Conservation (phyloP, 1,140 invertebrate species). For the Zelostemma sp. region DNA sequence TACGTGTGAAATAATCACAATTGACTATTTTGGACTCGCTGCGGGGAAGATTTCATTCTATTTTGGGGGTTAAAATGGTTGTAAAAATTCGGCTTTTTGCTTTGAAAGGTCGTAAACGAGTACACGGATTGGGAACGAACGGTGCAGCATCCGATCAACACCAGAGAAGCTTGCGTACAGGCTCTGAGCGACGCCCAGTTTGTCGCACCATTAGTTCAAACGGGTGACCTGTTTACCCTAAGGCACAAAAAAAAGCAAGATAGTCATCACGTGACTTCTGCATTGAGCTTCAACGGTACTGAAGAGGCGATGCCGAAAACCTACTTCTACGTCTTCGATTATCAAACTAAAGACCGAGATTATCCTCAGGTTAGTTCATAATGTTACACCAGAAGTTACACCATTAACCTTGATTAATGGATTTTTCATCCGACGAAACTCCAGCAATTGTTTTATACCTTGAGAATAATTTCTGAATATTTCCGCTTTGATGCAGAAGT, state of each 20-base stretch:
- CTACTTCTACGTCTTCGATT: conserved; percentile 94
- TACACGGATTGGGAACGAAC: conserved; percentile 98
- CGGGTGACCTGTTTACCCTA: conserved; percentile 81
- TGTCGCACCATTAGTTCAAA: conserved; percentile 86
- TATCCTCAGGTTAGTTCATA: conserved; percentile 82
- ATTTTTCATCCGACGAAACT: too few relatives aligned
- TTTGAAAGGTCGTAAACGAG: conserved; percentile 92
- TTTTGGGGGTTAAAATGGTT: too few relatives aligned
- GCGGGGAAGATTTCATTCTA: too few relatives aligned
- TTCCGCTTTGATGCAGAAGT: too few relatives aligned
- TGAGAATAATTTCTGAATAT: too few relatives aligned
- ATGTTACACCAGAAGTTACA: too few relatives aligned
- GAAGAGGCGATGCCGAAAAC: conserved; percentile 75
- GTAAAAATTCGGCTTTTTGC: too few relatives aligned
- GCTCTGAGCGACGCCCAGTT: conserved; percentile 94
- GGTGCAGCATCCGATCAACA: conserved; percentile 90
- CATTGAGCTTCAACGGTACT: conserved; percentile 53
- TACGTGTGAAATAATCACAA: not conserved
- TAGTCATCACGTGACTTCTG: conserved; percentile 53
- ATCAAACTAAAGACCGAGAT: conserved; percentile 92
- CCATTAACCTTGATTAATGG: too few relatives aligned
- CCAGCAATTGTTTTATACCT: too few relatives aligned
- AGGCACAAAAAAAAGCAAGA: conserved; percentile 65
- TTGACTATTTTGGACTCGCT: too few relatives aligned
- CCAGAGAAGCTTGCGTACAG: conserved; percentile 91